Percentiles rank a stretch among this genome's conserved stretches.
Conservation (phyloP, 2,888 invertebrate genomes). For the Archips xylosteana region DNA sequence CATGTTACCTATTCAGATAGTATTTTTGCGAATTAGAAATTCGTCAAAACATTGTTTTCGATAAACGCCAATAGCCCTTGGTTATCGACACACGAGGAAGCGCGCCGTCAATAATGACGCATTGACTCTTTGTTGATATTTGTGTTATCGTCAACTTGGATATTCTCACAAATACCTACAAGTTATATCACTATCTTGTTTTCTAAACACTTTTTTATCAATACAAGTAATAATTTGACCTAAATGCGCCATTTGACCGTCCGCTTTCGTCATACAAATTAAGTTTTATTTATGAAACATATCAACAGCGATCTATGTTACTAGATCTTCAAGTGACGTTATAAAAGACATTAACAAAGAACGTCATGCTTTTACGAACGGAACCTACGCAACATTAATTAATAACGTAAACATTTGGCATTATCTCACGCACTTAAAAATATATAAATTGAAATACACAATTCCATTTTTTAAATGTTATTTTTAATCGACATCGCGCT, state of each 20-base stretch:
- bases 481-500: constrained; percentile 20
- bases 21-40: constrained; percentile 13
- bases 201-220: constrained; percentile 38
- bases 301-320: constrained; percentile 13
- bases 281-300: constrained; percentile 2
- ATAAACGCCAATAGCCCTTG: constrained; percentile 4
- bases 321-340: constrained; percentile 12
- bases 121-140: constrained; percentile 42
- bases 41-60: constrained; percentile 13
- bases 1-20: constrained; percentile 12
- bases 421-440: constrained; percentile 17
- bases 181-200: constrained; percentile 19
- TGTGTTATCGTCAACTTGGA: constrained; percentile 31
- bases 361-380: constrained; percentile 2
- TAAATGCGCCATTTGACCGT: constrained; percentile 25
- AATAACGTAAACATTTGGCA: constrained; percentile 27
- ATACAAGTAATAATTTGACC: constrained; percentile 34
- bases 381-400: constrained; percentile 17
- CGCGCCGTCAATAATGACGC: constrained; percentile 38
- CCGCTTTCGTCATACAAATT: constrained; percentile 27
- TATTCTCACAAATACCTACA: constrained; percentile 21
- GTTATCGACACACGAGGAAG: constrained; percentile 42
- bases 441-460: neutral
- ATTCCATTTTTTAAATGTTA: constrained; percentile 2
- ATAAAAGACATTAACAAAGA: neutral